These are phyloP conservation scores for Intellagama lesueurii DNA, from an alignment of 2,797 vertebrate species.

Conservation along the genomic window DNA sequence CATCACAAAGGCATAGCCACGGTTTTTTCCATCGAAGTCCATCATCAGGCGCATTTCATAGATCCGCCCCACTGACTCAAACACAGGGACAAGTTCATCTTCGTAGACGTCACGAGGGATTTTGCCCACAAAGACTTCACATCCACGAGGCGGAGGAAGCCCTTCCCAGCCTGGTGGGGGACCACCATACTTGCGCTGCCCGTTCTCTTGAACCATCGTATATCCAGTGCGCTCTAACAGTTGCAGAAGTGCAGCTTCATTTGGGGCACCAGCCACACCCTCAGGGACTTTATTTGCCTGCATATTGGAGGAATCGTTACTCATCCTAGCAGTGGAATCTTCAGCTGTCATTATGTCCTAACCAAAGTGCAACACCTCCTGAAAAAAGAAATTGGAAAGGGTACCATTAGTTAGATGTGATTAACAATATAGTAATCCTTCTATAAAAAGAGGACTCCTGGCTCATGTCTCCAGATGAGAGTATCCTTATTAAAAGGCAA, in stretches of 20 bases:
- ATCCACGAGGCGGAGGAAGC: slow-evolving; percentile 90
- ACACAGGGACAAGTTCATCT: slow-evolving; percentile 96
- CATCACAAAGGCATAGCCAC: slow-evolving; percentile 97
- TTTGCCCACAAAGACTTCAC: slow-evolving; percentile 98
- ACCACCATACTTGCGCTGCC: slow-evolving; percentile 94
- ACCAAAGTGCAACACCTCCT: slow-evolving; percentile 87
- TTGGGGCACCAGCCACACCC: slow-evolving; percentile 89
- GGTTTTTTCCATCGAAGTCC: slow-evolving; percentile 99
- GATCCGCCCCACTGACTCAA: slow-evolving; percentile 93
- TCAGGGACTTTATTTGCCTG: slow-evolving; percentile 84
- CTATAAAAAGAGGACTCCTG: neutral
- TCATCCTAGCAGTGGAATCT: slow-evolving; percentile 93
- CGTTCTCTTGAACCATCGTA: slow-evolving; percentile 95
- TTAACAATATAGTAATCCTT: neutral
- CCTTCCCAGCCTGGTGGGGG: slow-evolving; percentile 95
- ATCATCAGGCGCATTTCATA: slow-evolving; percentile 99
- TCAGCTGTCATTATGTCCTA: slow-evolving; percentile 97
- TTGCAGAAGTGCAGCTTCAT: slow-evolving; percentile 88
- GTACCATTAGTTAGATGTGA: slow-evolving; percentile 57
- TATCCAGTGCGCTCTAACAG: slow-evolving; percentile 95
- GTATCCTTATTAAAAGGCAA: slow-evolving; percentile 1
- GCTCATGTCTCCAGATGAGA: slow-evolving; percentile 16
- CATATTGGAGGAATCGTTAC: slow-evolving; percentile 84
- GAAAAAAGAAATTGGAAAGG: slow-evolving; percentile 41
- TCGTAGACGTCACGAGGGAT: slow-evolving; percentile 98